These are phyloP conservation scores for Cygnus atratus DNA, from an alignment of 2,113 vertebrate species.

Conservation along the genomic window DNA sequence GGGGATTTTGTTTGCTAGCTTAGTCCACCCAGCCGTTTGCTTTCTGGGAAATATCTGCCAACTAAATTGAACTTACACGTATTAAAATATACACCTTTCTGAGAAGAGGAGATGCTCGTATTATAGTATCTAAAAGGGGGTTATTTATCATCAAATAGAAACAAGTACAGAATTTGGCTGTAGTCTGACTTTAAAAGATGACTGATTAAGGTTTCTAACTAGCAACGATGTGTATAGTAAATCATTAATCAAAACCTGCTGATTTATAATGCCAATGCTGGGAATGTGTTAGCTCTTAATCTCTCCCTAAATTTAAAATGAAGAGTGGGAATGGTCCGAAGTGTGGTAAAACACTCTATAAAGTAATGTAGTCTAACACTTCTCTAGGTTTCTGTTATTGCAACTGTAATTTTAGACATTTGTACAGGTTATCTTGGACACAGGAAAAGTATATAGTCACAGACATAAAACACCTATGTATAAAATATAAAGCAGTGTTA, in stretches of 20 bases:
- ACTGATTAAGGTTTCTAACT: neutral
- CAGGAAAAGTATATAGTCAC: slow-evolving; percentile 72
- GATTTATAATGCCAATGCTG: neutral
- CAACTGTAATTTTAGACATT: slow-evolving; percentile 74
- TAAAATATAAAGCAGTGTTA: slow-evolving; percentile 77
- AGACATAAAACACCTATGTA: slow-evolving; percentile 72
- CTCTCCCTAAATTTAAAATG: slow-evolving; percentile 39
- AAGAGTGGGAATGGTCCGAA: slow-evolving; percentile 4
- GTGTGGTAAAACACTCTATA: slow-evolving; percentile 40
- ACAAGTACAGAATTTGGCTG: neutral
- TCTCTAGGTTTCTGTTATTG: slow-evolving; percentile 72
- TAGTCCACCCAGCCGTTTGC: neutral
- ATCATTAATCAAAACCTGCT: neutral
- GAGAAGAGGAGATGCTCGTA: neutral
- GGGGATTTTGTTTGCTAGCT: neutral
- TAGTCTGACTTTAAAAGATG: neutral
- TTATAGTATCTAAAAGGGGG: neutral
- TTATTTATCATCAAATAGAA: neutral
- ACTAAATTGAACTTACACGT: neutral
- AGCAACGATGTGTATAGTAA: neutral
- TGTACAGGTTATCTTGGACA: slow-evolving; percentile 74
- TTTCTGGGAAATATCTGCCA: neutral
- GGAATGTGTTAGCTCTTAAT: neutral
- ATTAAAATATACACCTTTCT: neutral
- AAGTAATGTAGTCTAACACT: slow-evolving; percentile 70